Evolutionary conservation across 1,140 invertebrate genomes (phyloP), one percentile per base, ranked within the genome.

Genomic region (Oscheius sp.): DNA sequence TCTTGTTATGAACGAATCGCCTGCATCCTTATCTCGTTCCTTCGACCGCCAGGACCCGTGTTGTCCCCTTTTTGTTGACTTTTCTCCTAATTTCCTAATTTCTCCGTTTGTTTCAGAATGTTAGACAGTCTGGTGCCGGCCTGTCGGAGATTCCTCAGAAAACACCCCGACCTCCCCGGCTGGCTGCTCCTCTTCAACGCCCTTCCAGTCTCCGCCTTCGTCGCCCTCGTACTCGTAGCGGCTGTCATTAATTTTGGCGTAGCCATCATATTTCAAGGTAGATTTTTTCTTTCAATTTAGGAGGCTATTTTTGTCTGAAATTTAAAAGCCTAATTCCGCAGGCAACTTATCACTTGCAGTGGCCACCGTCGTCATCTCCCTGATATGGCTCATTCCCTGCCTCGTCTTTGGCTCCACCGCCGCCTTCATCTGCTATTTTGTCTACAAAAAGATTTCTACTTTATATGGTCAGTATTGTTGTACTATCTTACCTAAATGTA

Each of bases 221-320:
- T 55, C 49, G 7, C 7, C 23, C 7, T 55, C 28, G 23, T 55
- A 20, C 49, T 55, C 49, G 49, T 55, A 55, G 49, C 49, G 4
- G 49, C 49, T 7, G 49, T 55, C 7, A 55, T 55, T 4, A 55
- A 55, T 55, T 55, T 55, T 26, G 49, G 49, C 49, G 23, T 55
- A 23, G 49, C 49, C 28, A 23, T 23, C 7, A 55, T 23, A 20
- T 13, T 55, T 55, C 49, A 55, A 55, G 23, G 49, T 55, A 55
- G 49, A 13, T 4, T 13, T 23, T 55, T 4, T 55, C 7, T 55
- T n/a, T 42, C 38, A 20, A 15, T 55, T 4, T 55, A 15, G 49
- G n/a, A 42, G 10, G 10, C n/a, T 42, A 42, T 42, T 10, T 10
- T 10, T 42, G n/a, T 10, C 10, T 10, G n/a, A 42, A 10, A 42